These are phyloP conservation scores for Polypterus bichir DNA, from an alignment of 2,113 vertebrate genomes.

Conservation along the genomic window DNA sequence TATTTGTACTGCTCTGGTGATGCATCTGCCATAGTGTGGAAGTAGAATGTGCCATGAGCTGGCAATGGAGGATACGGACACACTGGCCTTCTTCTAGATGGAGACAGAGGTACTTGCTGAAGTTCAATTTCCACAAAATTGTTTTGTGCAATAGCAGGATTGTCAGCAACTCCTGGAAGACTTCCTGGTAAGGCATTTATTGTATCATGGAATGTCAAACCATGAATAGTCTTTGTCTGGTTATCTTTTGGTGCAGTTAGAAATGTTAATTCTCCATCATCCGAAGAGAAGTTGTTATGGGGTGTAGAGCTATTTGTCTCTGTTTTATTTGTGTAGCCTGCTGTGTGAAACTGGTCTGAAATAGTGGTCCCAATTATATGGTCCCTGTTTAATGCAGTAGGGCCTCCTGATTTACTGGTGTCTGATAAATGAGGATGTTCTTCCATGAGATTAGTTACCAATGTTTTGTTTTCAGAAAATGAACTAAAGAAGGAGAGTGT, in stretches of 20 bases:
- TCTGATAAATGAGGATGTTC: too few species aligned
- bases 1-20: conserved; percentile 30
- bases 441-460: too few species aligned
- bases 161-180: not conserved
- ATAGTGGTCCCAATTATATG: not conserved
- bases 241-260: not conserved
- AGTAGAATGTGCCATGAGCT: conserved; percentile 41
- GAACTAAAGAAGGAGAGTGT: too few species aligned
- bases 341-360: not conserved
- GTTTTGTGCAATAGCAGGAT: not conserved
- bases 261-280: not conserved
- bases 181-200: not conserved
- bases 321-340: not conserved
- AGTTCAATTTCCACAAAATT: conserved; percentile 2
- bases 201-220: not conserved
- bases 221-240: not conserved
- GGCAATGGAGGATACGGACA: conserved; percentile 42
- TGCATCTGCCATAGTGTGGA: conserved; percentile 30
- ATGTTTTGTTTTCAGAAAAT: too few species aligned
- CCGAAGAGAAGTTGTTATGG: not conserved
- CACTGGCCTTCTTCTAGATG: conserved; percentile 15
- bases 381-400: not conserved
- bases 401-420: not conserved
- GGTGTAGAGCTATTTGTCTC: too few species aligned
- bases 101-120: not conserved